A percentile compares a stretch with the other conserved stretches of the same genome.
Evolutionary conservation across 2,113 vertebrate species (phyloP).

Genomic region (Gallinago undulata): DNA sequence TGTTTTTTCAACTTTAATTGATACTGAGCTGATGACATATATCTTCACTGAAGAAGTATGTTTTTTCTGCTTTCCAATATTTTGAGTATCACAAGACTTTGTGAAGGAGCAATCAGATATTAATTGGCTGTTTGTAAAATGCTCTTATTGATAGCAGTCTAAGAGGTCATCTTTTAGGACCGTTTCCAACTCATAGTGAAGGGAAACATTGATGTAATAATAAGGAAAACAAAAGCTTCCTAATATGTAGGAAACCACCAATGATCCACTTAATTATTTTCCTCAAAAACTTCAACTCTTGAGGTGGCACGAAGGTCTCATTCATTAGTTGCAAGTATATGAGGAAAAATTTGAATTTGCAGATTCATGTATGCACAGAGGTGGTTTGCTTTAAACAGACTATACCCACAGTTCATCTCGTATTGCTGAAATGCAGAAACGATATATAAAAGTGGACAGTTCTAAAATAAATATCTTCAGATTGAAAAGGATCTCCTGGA

Average conservation of each 20-base stretch:
- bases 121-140: not conserved
- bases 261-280: not conserved
- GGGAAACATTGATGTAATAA: not conserved
- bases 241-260: not conserved
- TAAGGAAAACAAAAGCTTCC: not conserved
- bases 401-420: not conserved
- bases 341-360: not conserved
- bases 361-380: not conserved
- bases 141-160: not conserved
- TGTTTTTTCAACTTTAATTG: not conserved
- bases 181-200: not conserved
- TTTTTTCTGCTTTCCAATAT: not conserved
- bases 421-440: not conserved
- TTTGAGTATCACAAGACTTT: not conserved
- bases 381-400: not conserved
- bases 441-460: not conserved
- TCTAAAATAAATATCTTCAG: not conserved
- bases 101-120: not conserved
- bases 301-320: not conserved
- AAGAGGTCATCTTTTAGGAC: not conserved
- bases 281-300: not conserved
- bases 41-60: not conserved
- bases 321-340: not conserved
- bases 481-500: not conserved
- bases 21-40: not conserved